These are phyloP conservation scores for Sogatella furcifera DNA, from an alignment of 1,140 invertebrate genomes.

Conservation along the genomic window DNA sequence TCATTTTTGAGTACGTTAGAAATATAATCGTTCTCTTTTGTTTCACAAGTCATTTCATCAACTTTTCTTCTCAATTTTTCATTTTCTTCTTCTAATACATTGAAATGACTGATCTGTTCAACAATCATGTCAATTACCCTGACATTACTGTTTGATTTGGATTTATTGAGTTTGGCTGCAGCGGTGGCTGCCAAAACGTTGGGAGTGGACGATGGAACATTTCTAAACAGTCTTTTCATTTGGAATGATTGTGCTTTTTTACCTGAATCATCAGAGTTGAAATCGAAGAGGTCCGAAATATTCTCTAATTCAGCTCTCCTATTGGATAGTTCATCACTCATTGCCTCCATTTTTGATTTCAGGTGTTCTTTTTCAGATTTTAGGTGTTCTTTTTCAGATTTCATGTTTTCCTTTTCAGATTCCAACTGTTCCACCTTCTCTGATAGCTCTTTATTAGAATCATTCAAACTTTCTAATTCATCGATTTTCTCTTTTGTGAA, in stretches of 20 bases:
- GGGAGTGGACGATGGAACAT: neutral
- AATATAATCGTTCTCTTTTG: neutral
- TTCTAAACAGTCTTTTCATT: neutral
- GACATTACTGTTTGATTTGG: neutral
- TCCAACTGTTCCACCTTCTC: neutral
- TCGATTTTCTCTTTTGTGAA: neutral
- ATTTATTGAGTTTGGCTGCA: neutral
- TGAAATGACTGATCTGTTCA: neutral
- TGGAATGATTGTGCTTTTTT: neutral
- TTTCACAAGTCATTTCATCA: neutral
- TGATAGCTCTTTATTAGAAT: neutral
- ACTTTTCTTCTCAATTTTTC: neutral
- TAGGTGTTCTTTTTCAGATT: neutral
- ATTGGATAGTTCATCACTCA: neutral
- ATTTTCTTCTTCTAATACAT: neutral
- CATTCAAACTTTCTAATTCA: neutral
- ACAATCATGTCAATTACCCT: neutral
- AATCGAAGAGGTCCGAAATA: neutral
- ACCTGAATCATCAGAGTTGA: neutral
- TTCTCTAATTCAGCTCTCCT: neutral
- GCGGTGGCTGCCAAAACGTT: neutral
- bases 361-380: neutral
- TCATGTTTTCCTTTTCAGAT: neutral
- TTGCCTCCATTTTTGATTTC: neutral
- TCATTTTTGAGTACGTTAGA: neutral